A percentile compares a stretch with the other conserved stretches of the same genome.
Evolutionary conservation across 2,888 invertebrate genomes (phyloP).

Genomic region (Pterostichus niger): DNA sequence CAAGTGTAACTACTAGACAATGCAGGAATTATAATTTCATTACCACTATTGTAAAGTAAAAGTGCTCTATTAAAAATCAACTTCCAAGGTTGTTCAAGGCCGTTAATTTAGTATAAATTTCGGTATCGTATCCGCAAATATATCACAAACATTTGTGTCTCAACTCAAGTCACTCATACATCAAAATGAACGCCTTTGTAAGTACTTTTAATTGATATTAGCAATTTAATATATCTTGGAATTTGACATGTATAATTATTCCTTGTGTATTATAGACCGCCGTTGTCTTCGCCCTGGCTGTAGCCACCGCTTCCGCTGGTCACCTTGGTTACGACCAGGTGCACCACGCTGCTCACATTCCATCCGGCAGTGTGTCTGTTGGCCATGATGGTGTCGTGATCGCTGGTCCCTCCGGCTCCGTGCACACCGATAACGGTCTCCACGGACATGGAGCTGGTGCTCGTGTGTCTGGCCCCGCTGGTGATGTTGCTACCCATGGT

Average conservation of each 20-base stretch:
- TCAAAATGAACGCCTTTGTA: slow-evolving; percentile 43
- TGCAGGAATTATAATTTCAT: too few species aligned
- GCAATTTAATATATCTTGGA: neutral
- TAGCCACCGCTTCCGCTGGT: too few species aligned
- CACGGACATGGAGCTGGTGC: slow-evolving; percentile 24
- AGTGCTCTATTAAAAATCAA: too few species aligned
- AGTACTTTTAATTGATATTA: neutral
- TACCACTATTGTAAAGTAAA: too few species aligned
- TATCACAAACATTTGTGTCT: slow-evolving; percentile 23
- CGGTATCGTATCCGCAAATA: neutral
- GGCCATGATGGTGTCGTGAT: too few species aligned
- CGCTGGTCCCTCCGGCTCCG: too few species aligned
- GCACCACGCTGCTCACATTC: too few species aligned
- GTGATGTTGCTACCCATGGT: neutral
- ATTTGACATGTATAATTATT: neutral
- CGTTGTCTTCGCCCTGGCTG: too few species aligned
- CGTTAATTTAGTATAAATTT: slow-evolving; percentile 31
- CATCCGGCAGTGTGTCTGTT: too few species aligned
- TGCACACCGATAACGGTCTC: slow-evolving; percentile 29
- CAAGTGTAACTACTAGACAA: too few species aligned
- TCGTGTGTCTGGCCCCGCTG: slow-evolving; percentile 13
- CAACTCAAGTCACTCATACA: neutral
- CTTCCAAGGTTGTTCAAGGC: neutral
- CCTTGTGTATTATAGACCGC: neutral
- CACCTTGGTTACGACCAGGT: too few species aligned